Percentiles rank a stretch among this genome's conserved stretches.
These are phyloP conservation scores for Globodera rostochiensis DNA, from an alignment of 1,140 invertebrate species.

Conservation along the genomic window DNA sequence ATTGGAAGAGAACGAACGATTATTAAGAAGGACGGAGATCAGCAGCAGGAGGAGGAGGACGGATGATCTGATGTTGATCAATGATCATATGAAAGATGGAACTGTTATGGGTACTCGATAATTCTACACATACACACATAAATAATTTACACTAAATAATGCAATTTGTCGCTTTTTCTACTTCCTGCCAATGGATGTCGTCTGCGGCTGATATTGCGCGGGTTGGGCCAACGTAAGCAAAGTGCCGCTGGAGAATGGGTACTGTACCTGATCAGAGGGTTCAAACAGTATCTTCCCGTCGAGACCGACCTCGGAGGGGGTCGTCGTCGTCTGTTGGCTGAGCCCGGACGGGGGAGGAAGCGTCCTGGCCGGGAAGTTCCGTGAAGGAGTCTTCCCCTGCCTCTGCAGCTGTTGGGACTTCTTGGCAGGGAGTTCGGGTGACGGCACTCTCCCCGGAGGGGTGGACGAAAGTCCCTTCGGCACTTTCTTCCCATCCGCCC, in stretches of 20 bases:
- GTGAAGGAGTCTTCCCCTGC: neutral
- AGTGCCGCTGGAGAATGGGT: neutral
- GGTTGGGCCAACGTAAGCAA: neutral
- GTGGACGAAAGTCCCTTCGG: neutral
- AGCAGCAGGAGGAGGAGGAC: no score
- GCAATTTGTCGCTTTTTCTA: neutral
- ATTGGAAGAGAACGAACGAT: neutral
- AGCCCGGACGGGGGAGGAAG: neutral
- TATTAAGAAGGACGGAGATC: no score
- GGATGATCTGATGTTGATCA: no score
- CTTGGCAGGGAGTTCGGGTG: no score
- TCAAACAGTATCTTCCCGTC: neutral
- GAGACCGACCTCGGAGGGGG: neutral
- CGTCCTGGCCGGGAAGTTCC: neutral
- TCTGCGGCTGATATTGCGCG: neutral
- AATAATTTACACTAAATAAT: neutral
- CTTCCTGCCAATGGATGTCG: neutral
- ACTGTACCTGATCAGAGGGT: neutral
- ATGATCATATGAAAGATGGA: no score
- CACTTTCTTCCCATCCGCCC: neutral
- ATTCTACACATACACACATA: neutral
- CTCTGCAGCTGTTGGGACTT: neutral
- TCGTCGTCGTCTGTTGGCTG: neutral
- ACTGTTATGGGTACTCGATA: no score
- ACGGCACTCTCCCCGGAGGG: no score